These are phyloP conservation scores for Pholis gunnellus DNA, from an alignment of 2,113 vertebrate species.

Conservation along the genomic window DNA sequence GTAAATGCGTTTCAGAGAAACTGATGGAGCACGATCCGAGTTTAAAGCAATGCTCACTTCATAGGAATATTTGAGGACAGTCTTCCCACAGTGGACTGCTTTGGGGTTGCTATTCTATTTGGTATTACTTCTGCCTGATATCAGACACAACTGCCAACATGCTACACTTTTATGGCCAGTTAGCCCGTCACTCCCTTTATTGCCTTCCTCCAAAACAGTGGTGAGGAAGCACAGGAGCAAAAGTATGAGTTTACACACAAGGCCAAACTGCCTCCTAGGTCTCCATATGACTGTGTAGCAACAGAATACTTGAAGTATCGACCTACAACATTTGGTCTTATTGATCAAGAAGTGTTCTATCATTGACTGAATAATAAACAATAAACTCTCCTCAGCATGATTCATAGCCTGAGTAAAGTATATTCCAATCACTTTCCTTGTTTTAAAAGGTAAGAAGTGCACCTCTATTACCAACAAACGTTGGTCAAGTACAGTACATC, in stretches of 20 bases:
- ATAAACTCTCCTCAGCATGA: constrained; percentile 9
- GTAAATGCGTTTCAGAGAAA: constrained; percentile 8
- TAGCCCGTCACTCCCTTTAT: too few relatives aligned
- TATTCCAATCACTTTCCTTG: neutral
- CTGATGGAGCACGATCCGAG: neutral
- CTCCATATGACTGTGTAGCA: neutral
- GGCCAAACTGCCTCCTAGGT: too few relatives aligned
- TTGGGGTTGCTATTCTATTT: neutral
- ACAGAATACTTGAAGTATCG: constrained; percentile 23
- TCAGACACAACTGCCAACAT: neutral
- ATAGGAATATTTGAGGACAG: neutral
- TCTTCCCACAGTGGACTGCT: neutral
- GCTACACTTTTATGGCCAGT: neutral
- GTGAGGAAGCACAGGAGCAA: too few relatives aligned
- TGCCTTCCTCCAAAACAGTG: too few relatives aligned
- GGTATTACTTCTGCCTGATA: neutral
- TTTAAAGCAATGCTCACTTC: constrained; percentile 4
- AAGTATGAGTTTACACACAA: too few relatives aligned
- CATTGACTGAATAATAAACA: constrained; percentile 15
- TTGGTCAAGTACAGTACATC: neutral
- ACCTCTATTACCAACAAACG: neutral
- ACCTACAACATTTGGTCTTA: constrained; percentile 73
- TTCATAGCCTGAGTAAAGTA: neutral
- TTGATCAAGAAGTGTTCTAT: constrained; percentile 51
- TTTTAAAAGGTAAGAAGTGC: constrained; percentile 8